Evolutionary conservation across 1,140 invertebrate genomes (phyloP).

Genomic region (Eulimnadia texana): DNA sequence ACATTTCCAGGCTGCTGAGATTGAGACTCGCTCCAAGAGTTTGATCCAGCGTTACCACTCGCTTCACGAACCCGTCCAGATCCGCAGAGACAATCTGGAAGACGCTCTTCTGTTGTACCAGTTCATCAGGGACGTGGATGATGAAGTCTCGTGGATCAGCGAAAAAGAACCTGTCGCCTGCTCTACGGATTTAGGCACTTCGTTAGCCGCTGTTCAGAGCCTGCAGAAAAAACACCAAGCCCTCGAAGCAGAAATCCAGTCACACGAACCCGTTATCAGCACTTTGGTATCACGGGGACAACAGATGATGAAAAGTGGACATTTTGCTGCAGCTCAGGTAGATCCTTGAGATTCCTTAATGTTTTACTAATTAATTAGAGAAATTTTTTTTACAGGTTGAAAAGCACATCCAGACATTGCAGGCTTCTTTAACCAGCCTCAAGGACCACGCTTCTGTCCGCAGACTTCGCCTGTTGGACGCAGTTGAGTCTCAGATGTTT

Average conservation of each 20-base stretch:
- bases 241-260: constrained; percentile 64
- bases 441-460: constrained; percentile 54
- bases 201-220: constrained; percentile 81
- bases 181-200: constrained; percentile 58
- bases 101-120: constrained; percentile 72
- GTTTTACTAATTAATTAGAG: neutral
- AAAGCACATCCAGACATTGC: constrained; percentile 35
- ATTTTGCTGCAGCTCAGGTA: constrained; percentile 60
- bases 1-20: constrained; percentile 74
- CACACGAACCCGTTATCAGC: constrained; percentile 63
- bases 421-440: constrained; percentile 44
- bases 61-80: constrained; percentile 76
- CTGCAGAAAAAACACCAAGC: constrained; percentile 88
- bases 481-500: constrained; percentile 74
- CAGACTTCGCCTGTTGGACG: constrained; percentile 54
- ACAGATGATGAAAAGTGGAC: constrained; percentile 63
- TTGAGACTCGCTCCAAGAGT: constrained; percentile 49
- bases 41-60: constrained; percentile 61
- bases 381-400: constrained; percentile 4
- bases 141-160: constrained; percentile 65
- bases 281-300: constrained; percentile 51
- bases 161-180: constrained; percentile 74
- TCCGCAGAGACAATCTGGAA: constrained; percentile 72
- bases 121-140: constrained; percentile 68
- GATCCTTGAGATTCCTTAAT: constrained; percentile 35